phyloP scores from a whole-genome alignment of 1,140 invertebrate species.

The Eumaeus atala region DNA sequence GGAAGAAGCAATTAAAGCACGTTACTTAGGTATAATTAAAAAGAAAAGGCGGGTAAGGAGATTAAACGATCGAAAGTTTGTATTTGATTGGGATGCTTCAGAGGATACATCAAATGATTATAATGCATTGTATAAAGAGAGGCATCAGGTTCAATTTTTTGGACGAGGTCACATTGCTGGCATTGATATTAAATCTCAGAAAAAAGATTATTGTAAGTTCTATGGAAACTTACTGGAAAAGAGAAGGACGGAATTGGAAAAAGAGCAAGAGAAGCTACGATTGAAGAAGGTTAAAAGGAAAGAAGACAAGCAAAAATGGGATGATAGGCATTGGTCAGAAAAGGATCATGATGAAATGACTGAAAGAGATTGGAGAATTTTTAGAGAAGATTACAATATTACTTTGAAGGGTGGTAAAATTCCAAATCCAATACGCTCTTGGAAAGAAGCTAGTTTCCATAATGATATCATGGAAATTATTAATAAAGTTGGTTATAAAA shows the following conservation, averaged over 20 bases:
- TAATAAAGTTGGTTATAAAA: conserved; percentile 96
- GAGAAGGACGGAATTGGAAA: conserved; percentile 95
- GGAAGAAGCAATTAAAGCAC: conserved; percentile 93
- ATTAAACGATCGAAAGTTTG: conserved; percentile 98
- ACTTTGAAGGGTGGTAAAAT: conserved; percentile 98
- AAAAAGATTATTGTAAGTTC: conserved; percentile 98
- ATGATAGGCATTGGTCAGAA: conserved; percentile 99
- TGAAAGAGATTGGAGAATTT: conserved; percentile 99
- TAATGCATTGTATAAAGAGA: conserved; percentile 96
- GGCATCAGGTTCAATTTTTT: conserved; percentile 97
- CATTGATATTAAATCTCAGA: conserved; percentile 97
- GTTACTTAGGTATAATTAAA: conserved; percentile 95
- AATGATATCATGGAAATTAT: conserved; percentile 96
- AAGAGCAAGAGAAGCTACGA: conserved; percentile 96
- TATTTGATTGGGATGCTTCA: conserved; percentile 99
- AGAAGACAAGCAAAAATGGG: conserved; percentile 99
- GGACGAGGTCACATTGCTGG: conserved; percentile 98
- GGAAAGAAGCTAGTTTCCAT: conserved; percentile 96
- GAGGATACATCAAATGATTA: conserved; percentile 99
- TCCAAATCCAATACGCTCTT: conserved; percentile 95
- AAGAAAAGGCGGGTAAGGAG: conserved; percentile 94
- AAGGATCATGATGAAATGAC: conserved; percentile 97
- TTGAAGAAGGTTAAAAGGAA: conserved; percentile 95
- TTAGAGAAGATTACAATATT: conserved; percentile 99
- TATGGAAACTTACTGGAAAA: conserved; percentile 97